Evolutionary conservation across 2,113 vertebrate species (phyloP).

Genomic region (Chlamydotis undulata): DNA sequence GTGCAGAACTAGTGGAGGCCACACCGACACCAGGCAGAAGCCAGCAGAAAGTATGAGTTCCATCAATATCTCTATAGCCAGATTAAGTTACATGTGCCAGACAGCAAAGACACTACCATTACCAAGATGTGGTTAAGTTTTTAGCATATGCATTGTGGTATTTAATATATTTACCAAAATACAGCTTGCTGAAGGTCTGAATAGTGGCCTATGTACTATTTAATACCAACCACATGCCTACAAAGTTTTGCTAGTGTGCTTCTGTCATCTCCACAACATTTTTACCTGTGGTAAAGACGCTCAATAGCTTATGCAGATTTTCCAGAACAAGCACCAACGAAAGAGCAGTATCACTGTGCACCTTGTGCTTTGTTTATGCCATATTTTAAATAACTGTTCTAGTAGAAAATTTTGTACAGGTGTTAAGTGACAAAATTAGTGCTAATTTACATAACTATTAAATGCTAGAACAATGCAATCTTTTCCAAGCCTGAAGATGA

Average conservation of each 20-base stretch:
- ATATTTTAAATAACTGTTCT: conserved; percentile 21
- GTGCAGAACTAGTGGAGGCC: not conserved
- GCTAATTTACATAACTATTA: conserved; percentile 51
- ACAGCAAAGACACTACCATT: not conserved
- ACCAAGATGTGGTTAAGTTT: not conserved
- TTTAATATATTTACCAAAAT: not conserved
- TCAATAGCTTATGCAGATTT: not conserved
- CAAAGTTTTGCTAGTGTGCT: not conserved
- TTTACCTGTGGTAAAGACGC: not conserved
- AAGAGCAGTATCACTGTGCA: not conserved
- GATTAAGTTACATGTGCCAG: not conserved
- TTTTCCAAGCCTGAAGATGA: conserved; percentile 12
- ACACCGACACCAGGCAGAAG: conserved; percentile 14
- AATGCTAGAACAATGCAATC: conserved; percentile 42
- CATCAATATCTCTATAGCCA: conserved; percentile 37
- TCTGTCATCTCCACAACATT: not conserved
- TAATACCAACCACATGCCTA: not conserved
- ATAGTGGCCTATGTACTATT: not conserved
- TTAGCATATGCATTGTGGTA: not conserved
- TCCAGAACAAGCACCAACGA: not conserved
- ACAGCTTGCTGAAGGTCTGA: not conserved
- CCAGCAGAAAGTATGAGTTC: conserved; percentile 54
- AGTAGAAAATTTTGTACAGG: conserved; percentile 38
- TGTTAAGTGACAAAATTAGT: conserved; percentile 45
- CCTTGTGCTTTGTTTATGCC: conserved; percentile 6